phyloP scores from a whole-genome alignment of 2,888 invertebrate genomes.

The Chymomyza procnemis region DNA sequence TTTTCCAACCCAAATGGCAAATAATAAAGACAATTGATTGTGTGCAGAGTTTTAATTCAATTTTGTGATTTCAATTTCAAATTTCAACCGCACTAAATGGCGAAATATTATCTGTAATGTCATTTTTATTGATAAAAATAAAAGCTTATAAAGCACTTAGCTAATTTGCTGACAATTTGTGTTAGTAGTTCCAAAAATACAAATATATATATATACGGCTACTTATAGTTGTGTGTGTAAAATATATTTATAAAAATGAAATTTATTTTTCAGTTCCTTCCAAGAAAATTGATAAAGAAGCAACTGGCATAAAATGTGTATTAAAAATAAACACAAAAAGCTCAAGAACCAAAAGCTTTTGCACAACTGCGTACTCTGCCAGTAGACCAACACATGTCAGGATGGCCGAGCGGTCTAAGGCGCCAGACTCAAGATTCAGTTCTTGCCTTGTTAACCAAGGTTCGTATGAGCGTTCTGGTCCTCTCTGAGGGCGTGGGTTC shows the following conservation, averaged over 20 bases:
- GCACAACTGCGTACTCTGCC: conserved; percentile 18
- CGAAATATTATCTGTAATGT: background rate
- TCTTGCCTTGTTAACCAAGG: conserved; percentile 58
- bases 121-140: no score
- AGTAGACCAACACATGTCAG: conserved; percentile 52
- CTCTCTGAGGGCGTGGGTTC: conserved; percentile 72
- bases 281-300: background rate
- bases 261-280: background rate
- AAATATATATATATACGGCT: background rate
- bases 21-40: background rate
- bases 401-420: conserved; percentile 78
- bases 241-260: background rate
- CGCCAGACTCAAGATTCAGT: conserved; percentile 74
- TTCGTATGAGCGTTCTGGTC: conserved; percentile 72
- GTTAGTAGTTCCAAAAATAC: background rate
- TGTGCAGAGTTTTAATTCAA: background rate
- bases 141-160: background rate
- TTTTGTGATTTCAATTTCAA: background rate
- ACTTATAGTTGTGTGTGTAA: no score
- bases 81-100: background rate
- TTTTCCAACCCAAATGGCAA: no score
- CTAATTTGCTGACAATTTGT: background rate
- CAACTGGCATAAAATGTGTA: background rate
- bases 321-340: background rate
- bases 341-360: background rate